phyloP scores from a whole-genome alignment of 2,113 vertebrate genomes.

The Nothobranchius kuhntae region DNA sequence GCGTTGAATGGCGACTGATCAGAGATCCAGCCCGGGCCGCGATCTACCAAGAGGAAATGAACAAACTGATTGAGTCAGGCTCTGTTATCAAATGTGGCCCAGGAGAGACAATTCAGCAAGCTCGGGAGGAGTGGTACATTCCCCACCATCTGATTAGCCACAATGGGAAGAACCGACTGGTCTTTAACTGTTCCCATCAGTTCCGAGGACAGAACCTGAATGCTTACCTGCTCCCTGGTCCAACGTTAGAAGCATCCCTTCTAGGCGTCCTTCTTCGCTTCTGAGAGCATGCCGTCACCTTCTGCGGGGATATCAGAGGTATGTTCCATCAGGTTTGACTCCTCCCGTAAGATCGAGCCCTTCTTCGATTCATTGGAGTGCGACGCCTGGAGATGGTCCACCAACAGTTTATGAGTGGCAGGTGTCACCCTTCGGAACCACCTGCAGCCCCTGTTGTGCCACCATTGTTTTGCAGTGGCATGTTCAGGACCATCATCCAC shows the following conservation, averaged over 20 bases:
- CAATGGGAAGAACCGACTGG: not conserved
- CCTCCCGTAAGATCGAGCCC: too few relatives aligned
- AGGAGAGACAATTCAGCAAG: too few relatives aligned
- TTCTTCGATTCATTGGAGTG: too few relatives aligned
- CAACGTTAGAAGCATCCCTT: not conserved
- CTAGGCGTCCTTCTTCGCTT: not conserved
- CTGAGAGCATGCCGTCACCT: too few relatives aligned
- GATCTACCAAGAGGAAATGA: not conserved
- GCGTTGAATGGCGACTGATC: not conserved
- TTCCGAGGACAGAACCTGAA: not conserved
- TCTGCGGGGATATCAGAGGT: too few relatives aligned
- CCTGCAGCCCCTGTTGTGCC: not conserved
- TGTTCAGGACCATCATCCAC: not conserved
- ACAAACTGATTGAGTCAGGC: too few relatives aligned
- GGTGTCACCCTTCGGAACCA: not conserved
- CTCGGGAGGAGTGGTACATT: not conserved
- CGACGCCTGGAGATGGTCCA: not conserved
- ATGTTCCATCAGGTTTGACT: too few relatives aligned
- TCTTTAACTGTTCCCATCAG: not conserved
- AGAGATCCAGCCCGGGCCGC: not conserved
- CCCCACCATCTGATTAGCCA: conserved; percentile 1
- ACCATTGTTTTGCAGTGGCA: not conserved
- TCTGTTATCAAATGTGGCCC: too few relatives aligned
- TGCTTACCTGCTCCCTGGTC: not conserved
- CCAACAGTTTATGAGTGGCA: not conserved